Evolutionary conservation across 2,888 invertebrate genomes (phyloP).

Genomic region (Carpatolechia fugitivella): DNA sequence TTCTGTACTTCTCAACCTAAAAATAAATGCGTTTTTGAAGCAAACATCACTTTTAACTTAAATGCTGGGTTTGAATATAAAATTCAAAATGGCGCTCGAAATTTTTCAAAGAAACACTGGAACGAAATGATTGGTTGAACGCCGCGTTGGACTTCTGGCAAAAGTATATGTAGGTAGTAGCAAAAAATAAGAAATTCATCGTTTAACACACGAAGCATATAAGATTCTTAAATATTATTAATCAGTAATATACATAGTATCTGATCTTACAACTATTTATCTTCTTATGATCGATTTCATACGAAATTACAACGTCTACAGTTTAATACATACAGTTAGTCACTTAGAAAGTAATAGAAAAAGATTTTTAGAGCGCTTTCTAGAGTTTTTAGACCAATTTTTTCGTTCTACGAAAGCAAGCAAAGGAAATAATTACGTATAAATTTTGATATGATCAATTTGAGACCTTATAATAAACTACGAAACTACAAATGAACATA

Average conservation of each 20-base stretch:
- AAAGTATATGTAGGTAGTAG: conserved; percentile 16
- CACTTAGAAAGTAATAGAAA: conserved; percentile 51
- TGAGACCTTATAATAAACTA: conserved; percentile 51
- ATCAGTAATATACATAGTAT: conserved; percentile 59
- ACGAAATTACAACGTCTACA: conserved; percentile 71
- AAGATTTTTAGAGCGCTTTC: conserved; percentile 39
- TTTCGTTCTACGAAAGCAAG: conserved; percentile 57
- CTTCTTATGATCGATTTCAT: conserved; percentile 59
- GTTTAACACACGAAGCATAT: conserved; percentile 44
- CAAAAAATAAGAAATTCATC: conserved; percentile 10
- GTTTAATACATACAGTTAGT: conserved; percentile 61
- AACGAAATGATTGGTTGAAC: conserved; percentile 3
- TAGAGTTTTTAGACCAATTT: conserved; percentile 34
- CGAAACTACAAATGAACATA: conserved; percentile 48
- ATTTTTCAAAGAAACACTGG: background rate
- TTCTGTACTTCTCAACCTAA: conserved; percentile 44
- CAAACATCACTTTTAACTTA: conserved; percentile 23
- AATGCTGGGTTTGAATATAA: conserved; percentile 24
- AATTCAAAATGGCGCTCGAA: conserved; percentile 33
- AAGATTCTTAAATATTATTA: conserved; percentile 36
- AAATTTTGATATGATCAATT: conserved; percentile 75
- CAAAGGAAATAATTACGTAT: conserved; percentile 68
- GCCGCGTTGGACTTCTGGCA: conserved; percentile 21
- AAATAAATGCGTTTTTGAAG: conserved; percentile 40
- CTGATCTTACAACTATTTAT: conserved; percentile 50